These are phyloP conservation scores for Pteria penguin DNA, from an alignment of 2,888 invertebrate genomes.

Conservation along the genomic window DNA sequence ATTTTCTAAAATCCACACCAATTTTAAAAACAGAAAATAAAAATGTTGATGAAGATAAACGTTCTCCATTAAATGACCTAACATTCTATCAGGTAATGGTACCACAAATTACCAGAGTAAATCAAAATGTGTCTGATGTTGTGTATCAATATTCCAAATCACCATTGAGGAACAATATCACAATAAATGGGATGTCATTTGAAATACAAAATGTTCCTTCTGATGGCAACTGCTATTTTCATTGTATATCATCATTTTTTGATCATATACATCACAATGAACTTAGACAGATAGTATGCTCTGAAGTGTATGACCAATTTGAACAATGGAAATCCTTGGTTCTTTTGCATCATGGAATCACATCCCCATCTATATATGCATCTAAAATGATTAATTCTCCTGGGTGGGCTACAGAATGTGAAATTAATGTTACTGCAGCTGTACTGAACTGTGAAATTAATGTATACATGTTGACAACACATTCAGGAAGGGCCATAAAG, in stretches of 20 bases:
- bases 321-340: not conserved
- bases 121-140: not conserved
- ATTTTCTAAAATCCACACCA: too few species aligned
- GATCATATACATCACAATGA: not conserved
- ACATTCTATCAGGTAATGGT: too few species aligned
- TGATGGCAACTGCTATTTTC: not conserved
- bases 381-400: not conserved
- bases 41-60: too few species aligned
- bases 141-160: not conserved
- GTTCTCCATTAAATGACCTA: too few species aligned
- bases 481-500: not conserved
- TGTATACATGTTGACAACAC: not conserved
- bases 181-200: not conserved
- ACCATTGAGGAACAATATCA: not conserved
- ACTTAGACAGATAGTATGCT: not conserved
- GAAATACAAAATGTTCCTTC: not conserved
- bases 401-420: not conserved
- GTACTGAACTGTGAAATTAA: not conserved
- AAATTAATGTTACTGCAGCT: not conserved
- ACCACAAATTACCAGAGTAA: too few species aligned
- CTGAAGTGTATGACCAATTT: not conserved
- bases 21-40: too few species aligned
- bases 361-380: not conserved
- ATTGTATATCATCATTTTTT: not conserved
- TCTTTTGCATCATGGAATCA: not conserved